These are phyloP conservation scores for Poecilia latipinna DNA, from an alignment of 2,113 vertebrate genomes.

Conservation along the genomic window DNA sequence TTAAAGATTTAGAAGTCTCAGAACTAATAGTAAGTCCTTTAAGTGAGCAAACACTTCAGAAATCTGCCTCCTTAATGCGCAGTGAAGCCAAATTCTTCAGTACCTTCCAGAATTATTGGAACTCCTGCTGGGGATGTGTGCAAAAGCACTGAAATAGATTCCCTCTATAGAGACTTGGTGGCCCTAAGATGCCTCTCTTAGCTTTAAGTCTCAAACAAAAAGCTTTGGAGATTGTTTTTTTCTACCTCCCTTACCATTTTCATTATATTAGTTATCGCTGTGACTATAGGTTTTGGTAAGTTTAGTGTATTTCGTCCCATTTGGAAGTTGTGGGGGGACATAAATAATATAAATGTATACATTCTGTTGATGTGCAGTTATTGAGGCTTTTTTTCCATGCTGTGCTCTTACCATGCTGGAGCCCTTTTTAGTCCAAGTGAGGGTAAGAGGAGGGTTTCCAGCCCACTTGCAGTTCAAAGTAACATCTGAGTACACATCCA, in stretches of 20 bases:
- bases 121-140: neutral
- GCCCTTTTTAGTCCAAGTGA: constrained; percentile 97
- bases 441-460: constrained; percentile 92
- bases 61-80: constrained; percentile 24
- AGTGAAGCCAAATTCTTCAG: neutral
- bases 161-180: neutral
- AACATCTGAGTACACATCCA: constrained; percentile 92
- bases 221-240: neutral
- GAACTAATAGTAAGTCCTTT: constrained; percentile 42
- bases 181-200: neutral
- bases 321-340: neutral
- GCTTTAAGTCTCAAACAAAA: neutral
- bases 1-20: constrained; percentile 66
- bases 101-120: neutral
- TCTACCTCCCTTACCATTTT: neutral
- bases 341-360: no score
- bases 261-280: neutral
- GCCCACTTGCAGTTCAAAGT: constrained; percentile 94
- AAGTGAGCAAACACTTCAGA: constrained; percentile 63
- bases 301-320: neutral
- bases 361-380: neutral
- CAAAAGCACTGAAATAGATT: neutral
- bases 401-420: constrained; percentile 88
- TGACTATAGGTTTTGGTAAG: no score
- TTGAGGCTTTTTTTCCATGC: neutral